These are phyloP conservation scores for Semnornis frantzii DNA, from an alignment of 2,113 vertebrate species.

Conservation along the genomic window DNA sequence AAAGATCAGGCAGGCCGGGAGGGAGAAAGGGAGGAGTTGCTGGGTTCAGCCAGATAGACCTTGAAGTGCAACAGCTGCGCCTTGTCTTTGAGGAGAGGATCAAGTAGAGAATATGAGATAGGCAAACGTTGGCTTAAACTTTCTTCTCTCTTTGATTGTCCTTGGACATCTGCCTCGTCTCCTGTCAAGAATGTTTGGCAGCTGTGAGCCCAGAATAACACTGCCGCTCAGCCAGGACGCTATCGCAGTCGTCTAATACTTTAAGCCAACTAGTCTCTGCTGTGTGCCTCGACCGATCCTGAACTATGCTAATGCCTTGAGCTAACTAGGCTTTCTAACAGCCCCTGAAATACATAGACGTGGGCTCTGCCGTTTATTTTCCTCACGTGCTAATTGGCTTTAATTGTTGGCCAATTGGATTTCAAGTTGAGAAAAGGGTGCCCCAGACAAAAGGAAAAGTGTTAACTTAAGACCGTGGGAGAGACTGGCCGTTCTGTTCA, in stretches of 20 bases:
- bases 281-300: slow-evolving; percentile 74
- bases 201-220: slow-evolving; percentile 97
- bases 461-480: slow-evolving; percentile 78
- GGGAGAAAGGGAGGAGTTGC: slow-evolving; percentile 65
- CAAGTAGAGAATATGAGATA: slow-evolving; percentile 92
- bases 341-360: slow-evolving; percentile 62
- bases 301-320: slow-evolving; percentile 85
- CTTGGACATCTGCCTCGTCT: slow-evolving; percentile 98
- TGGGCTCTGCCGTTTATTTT: slow-evolving; percentile 74
- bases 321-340: slow-evolving; percentile 74
- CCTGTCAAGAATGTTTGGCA: slow-evolving; percentile 97
- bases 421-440: slow-evolving; percentile 84
- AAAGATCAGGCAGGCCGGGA: slow-evolving; percentile 54
- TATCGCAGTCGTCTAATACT: slow-evolving; percentile 89
- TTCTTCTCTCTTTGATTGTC: slow-evolving; percentile 96
- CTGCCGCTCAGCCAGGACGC: slow-evolving; percentile 81
- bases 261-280: slow-evolving; percentile 90
- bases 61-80: slow-evolving; percentile 94
- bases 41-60: slow-evolving; percentile 79
- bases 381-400: slow-evolving; percentile 96
- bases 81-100: slow-evolving; percentile 92
- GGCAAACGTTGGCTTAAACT: slow-evolving; percentile 96
- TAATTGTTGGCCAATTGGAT: slow-evolving; percentile 97
- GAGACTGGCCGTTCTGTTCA: slow-evolving; percentile 46
- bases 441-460: slow-evolving; percentile 72